Conservation (phyloP, 1,140 invertebrate species). For the Drosophila tsacasi region DNA sequence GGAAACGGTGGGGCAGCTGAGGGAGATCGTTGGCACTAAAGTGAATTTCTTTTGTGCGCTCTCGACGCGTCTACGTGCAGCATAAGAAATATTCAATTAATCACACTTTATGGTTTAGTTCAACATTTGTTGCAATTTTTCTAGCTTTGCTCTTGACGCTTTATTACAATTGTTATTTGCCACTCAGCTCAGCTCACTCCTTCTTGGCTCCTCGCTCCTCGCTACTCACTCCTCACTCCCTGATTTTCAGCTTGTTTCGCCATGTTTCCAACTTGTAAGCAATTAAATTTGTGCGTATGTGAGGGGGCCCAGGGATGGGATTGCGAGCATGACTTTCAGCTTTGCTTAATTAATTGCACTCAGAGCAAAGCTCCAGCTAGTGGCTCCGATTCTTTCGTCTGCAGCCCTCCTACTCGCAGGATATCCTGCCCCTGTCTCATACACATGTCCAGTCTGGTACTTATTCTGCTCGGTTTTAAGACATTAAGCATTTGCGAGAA, state of each 20-base stretch:
- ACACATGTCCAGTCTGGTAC: conserved; percentile 25
- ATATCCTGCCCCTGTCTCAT: conserved; percentile 10
- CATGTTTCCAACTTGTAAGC: conserved; percentile 81
- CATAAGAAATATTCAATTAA: conserved; percentile 84
- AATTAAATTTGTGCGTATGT: conserved; percentile 70
- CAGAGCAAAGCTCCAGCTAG: conserved; percentile 62
- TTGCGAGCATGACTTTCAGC: conserved; percentile 77
- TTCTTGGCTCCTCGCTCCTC: neutral
- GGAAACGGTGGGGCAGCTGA: neutral
- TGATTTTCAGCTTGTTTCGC: conserved; percentile 50
- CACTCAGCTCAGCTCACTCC: neutral
- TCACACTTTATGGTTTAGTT: conserved; percentile 83
- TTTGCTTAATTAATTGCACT: conserved; percentile 83
- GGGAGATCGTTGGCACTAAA: conserved; percentile 33
- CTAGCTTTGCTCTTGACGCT: conserved; percentile 79
- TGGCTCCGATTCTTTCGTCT: conserved; percentile 6
- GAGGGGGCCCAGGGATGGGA: conserved; percentile 13
- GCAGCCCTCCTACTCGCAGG: neutral
- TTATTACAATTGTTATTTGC: conserved; percentile 78
- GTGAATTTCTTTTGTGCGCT: conserved; percentile 55
- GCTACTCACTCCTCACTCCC: conserved; percentile 11
- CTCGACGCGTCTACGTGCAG: conserved; percentile 63
- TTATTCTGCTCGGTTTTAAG: conserved; percentile 51
- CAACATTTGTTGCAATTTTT: conserved; percentile 84
- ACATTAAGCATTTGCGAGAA: conserved; percentile 56